These are phyloP conservation scores for Caenorhabditis imperialis DNA, from an alignment of 2,888 invertebrate genomes.

Conservation along the genomic window DNA sequence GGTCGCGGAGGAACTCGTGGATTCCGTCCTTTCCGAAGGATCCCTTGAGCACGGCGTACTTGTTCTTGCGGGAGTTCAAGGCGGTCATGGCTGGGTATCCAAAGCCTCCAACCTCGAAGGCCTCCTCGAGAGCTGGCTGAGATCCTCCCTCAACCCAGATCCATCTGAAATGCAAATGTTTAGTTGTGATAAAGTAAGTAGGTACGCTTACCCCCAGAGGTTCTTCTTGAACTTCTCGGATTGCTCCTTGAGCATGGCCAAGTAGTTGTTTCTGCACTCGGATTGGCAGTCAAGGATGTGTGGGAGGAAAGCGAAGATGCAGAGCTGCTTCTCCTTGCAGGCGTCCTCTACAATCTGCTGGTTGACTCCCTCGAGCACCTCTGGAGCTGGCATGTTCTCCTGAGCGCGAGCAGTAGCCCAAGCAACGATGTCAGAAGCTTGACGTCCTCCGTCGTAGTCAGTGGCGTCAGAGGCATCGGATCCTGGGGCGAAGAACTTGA, in stretches of 20 bases:
- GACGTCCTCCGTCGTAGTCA: constrained; percentile 94
- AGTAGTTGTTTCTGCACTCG: constrained; percentile 90
- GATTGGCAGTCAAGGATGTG: constrained; percentile 96
- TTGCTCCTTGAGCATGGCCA: constrained; percentile 84
- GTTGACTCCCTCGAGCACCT: constrained; percentile 84
- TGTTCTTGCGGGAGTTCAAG: constrained; percentile 95
- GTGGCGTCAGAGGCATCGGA: constrained; percentile 80
- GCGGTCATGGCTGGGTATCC: constrained; percentile 99
- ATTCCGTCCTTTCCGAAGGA: constrained; percentile 90
- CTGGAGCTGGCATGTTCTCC: constrained; percentile 91
- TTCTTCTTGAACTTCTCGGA: constrained; percentile 94
- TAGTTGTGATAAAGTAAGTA: background rate
- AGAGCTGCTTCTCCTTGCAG: constrained; percentile 88
- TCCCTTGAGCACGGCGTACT: constrained; percentile 92
- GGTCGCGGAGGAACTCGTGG: constrained; percentile 93
- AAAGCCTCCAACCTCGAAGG: constrained; percentile 95
- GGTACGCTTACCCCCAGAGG: constrained; percentile 86
- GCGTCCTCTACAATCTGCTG: constrained; percentile 83
- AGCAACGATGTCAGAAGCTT: constrained; percentile 88
- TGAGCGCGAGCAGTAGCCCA: constrained; percentile 84
- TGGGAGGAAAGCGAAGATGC: constrained; percentile 92
- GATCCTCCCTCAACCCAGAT: constrained; percentile 93
- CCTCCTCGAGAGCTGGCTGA: constrained; percentile 88
- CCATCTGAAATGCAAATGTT: constrained; percentile 82
- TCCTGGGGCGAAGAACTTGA: constrained; percentile 85